Evolutionary conservation across 2,113 vertebrate genomes (phyloP).

Genomic region (Sprattus sprattus): DNA sequence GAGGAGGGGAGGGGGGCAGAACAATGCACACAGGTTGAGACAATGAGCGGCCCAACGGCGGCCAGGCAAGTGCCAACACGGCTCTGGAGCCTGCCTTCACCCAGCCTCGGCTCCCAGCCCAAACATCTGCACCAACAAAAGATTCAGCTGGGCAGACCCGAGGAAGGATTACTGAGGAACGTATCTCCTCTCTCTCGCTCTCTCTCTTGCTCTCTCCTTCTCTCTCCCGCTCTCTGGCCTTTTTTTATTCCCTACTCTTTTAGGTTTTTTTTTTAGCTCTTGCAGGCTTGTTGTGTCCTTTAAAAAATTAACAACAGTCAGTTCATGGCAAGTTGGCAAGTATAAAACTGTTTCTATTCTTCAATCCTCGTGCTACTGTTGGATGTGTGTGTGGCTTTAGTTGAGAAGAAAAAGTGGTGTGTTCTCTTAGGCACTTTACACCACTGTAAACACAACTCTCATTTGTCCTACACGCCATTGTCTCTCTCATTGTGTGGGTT

Average conservation of each 20-base stretch:
- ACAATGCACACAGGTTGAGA: conserved; percentile 99
- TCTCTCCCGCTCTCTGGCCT: conserved; percentile 37
- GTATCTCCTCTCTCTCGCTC: conserved; percentile 46
- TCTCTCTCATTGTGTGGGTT: conserved; percentile 60
- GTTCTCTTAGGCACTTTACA: conserved; percentile 57
- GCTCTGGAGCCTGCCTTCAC: conserved; percentile 71
- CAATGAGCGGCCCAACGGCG: conserved; percentile 85
- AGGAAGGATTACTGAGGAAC: conserved; percentile 75
- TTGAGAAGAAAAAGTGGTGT: conserved; percentile 49
- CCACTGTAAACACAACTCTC: conserved; percentile 63
- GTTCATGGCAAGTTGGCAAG: background rate
- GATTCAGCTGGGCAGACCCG: conserved; percentile 79
- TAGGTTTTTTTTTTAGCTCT: conserved; percentile 31
- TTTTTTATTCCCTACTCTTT: background rate
- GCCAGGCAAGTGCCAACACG: conserved; percentile 89
- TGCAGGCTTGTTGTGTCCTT: background rate
- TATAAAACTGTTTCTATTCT: background rate
- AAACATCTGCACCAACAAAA: conserved; percentile 98
- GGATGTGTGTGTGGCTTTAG: background rate
- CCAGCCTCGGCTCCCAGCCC: conserved; percentile 77
- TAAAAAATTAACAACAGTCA: background rate
- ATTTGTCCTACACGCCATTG: conserved; percentile 68
- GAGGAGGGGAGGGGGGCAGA: conserved; percentile 62
- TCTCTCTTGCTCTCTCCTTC: conserved; percentile 57
- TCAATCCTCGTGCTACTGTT: background rate